Conservation (phyloP, 2,888 invertebrate genomes). For the Stratiomys singularior region DNA sequence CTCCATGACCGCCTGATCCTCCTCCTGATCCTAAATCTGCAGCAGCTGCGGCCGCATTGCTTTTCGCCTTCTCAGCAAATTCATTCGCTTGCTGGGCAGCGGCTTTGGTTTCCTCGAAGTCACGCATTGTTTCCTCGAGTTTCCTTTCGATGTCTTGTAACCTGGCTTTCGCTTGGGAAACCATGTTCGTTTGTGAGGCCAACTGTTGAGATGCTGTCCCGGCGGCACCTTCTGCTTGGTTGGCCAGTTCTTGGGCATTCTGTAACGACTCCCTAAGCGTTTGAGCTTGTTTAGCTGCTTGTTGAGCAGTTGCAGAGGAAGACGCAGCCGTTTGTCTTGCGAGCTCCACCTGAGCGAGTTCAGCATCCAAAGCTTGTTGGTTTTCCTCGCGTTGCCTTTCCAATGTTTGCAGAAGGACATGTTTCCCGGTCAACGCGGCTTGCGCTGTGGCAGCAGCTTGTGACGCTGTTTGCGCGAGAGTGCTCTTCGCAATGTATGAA, state of each 20-base stretch:
- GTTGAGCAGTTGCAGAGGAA: conserved; percentile 74
- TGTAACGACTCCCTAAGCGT: conserved; percentile 77
- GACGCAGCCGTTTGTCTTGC: conserved; percentile 75
- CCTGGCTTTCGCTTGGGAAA: conserved; percentile 76
- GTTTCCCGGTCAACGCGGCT: conserved; percentile 75
- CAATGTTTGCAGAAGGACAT: conserved; percentile 74
- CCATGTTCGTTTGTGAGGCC: conserved; percentile 79
- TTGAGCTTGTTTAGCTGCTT: conserved; percentile 73
- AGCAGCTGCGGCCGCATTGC: conserved; percentile 76
- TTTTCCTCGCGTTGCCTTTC: conserved; percentile 81
- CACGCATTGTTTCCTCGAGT: conserved; percentile 73
- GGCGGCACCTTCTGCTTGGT: conserved; percentile 76
- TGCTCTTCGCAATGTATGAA: conserved; percentile 81
- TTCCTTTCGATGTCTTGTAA: conserved; percentile 73
- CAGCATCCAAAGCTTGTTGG: conserved; percentile 74
- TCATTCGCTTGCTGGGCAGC: conserved; percentile 74
- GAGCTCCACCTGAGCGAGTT: conserved; percentile 76
- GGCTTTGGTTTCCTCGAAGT: conserved; percentile 76
- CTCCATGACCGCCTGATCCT: conserved; percentile 1
- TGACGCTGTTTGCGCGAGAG: conserved; percentile 79
- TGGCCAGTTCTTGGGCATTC: conserved; percentile 71
- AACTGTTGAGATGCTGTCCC: conserved; percentile 77
- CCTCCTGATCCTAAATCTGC: conserved; percentile 67
- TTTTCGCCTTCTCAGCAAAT: conserved; percentile 75
- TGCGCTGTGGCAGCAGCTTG: conserved; percentile 77